phyloP scores from a whole-genome alignment of 2,113 vertebrate genomes.

The Benitochromis conjunctus region DNA sequence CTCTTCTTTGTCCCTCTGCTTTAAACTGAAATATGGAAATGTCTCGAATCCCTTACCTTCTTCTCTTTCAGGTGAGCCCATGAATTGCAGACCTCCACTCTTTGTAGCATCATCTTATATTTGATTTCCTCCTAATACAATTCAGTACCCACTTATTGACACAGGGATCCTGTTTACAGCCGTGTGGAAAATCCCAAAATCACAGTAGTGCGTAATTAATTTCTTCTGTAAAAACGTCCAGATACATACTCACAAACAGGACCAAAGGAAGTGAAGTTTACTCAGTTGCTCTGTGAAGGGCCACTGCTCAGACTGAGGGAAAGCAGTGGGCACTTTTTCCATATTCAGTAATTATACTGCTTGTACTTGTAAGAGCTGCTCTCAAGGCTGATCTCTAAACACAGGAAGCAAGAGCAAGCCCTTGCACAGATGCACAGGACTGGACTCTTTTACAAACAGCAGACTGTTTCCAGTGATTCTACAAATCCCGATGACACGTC shows the following conservation, averaged over 20 bases:
- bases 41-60: neutral
- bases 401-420: slow-evolving; percentile 39
- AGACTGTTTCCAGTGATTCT: neutral
- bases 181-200: neutral
- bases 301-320: slow-evolving; percentile 28
- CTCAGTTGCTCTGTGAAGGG: slow-evolving; percentile 3
- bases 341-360: slow-evolving; percentile 59
- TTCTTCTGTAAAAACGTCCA: slow-evolving; percentile 9
- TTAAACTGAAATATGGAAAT: neutral
- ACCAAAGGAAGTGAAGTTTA: slow-evolving; percentile 8
- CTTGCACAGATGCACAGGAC: neutral
- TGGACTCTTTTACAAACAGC: neutral
- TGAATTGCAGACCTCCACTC: neutral
- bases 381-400: slow-evolving; percentile 55
- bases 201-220: neutral
- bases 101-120: neutral
- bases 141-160: neutral
- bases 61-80: neutral
- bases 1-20: neutral
- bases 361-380: slow-evolving; percentile 43
- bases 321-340: slow-evolving; percentile 50
- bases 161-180: neutral
- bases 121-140: neutral
- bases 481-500: slow-evolving; percentile 2
- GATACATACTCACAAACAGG: neutral